Evolutionary conservation across 2,888 invertebrate genomes (phyloP).

Genomic region (Biston betularia): DNA sequence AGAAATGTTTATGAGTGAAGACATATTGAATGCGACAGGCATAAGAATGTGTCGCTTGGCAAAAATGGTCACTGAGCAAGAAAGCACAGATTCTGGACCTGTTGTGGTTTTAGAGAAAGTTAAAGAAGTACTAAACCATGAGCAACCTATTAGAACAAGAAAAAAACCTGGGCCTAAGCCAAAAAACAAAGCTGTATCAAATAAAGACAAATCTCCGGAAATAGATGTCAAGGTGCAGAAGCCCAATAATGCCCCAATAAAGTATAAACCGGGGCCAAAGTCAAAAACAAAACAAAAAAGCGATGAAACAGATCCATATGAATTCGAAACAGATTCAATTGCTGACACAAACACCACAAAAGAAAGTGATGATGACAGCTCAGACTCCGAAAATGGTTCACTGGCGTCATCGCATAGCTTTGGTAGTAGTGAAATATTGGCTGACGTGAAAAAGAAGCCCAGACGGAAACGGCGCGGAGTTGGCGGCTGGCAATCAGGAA

Average conservation of each 20-base stretch:
- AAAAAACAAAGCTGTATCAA: slow-evolving; percentile 51
- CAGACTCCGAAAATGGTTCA: slow-evolving; percentile 70
- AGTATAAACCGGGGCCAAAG: slow-evolving; percentile 68
- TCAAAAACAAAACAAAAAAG: slow-evolving; percentile 63
- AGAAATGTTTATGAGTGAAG: slow-evolving; percentile 89
- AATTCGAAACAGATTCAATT: slow-evolving; percentile 71
- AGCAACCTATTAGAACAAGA: slow-evolving; percentile 48
- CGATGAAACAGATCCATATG: slow-evolving; percentile 66
- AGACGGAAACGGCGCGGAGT: slow-evolving; percentile 60
- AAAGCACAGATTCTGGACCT: slow-evolving; percentile 52
- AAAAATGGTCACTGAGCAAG: slow-evolving; percentile 76
- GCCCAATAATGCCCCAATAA: slow-evolving; percentile 33
- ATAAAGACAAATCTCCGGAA: slow-evolving; percentile 3
- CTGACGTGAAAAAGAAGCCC: slow-evolving; percentile 66
- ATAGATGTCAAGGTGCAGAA: slow-evolving; percentile 28
- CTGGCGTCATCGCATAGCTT: slow-evolving; percentile 65
- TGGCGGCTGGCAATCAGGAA: slow-evolving; percentile 70
- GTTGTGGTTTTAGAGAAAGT: slow-evolving; percentile 67
- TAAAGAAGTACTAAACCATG: slow-evolving; percentile 48
- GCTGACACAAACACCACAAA: slow-evolving; percentile 58
- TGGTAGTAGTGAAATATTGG: slow-evolving; percentile 63
- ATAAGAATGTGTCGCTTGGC: slow-evolving; percentile 88
- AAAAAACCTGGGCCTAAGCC: slow-evolving; percentile 62
- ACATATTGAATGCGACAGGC: slow-evolving; percentile 87
- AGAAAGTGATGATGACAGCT: slow-evolving; percentile 58